Percentiles rank a stretch among this genome's conserved stretches.
These are phyloP conservation scores for Maconellicoccus hirsutus DNA, from an alignment of 1,140 invertebrate species.

Conservation along the genomic window DNA sequence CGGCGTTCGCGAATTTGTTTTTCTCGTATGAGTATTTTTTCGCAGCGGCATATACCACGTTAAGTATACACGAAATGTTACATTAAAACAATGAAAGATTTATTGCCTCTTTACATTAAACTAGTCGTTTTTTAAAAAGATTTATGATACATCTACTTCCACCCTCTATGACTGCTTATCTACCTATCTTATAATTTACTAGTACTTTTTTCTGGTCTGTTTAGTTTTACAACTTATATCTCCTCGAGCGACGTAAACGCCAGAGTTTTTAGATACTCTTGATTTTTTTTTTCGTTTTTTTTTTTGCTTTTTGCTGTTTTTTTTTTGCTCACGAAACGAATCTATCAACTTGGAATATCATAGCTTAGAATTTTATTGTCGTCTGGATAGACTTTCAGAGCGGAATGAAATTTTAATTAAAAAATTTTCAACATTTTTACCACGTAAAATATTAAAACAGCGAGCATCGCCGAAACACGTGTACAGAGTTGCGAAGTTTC, in stretches of 20 bases:
- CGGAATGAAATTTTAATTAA: not conserved
- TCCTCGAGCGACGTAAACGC: not conserved
- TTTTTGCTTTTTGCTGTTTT: no score
- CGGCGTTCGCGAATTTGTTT: not conserved
- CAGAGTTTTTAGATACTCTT: no score
- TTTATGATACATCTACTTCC: not conserved
- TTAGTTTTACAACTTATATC: not conserved
- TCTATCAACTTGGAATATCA: no score
- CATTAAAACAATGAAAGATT: slow-evolving; percentile 9
- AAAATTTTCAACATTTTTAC: not conserved
- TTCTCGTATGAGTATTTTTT: not conserved
- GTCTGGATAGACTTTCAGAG: not conserved
- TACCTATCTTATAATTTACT: slow-evolving; percentile 5
- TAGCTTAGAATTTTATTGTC: no score
- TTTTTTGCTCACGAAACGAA: no score
- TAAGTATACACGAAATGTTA: not conserved
- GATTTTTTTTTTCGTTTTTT: no score
- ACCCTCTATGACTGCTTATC: not conserved
- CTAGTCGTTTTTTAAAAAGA: slow-evolving; percentile 9
- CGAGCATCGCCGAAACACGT: not conserved
- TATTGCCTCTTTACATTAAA: slow-evolving; percentile 10
- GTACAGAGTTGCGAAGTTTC: not conserved
- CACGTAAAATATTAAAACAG: not conserved
- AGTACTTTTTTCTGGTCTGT: not conserved
- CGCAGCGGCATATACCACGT: not conserved